A percentile compares a stretch with the other conserved stretches of the same genome.
These are phyloP conservation scores for Chauna torquata DNA, from an alignment of 2,113 vertebrate species.

Conservation along the genomic window DNA sequence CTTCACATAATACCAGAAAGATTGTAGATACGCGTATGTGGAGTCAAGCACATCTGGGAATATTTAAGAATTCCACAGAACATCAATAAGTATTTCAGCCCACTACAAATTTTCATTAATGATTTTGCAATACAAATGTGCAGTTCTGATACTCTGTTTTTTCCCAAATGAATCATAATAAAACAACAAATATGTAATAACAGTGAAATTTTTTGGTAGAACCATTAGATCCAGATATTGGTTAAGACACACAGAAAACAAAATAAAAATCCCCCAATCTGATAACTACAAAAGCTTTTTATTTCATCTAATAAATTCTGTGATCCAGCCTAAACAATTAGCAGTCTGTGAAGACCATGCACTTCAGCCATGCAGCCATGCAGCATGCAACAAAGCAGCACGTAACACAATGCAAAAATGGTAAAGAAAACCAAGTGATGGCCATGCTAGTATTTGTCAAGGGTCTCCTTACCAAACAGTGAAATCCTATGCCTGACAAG, in stretches of 20 bases:
- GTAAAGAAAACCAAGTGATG: conserved; percentile 75
- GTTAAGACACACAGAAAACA: neutral
- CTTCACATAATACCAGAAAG: neutral
- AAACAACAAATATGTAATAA: neutral
- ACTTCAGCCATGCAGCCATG: conserved; percentile 72
- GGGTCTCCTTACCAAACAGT: conserved; percentile 95
- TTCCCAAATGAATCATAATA: neutral
- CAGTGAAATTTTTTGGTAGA: neutral
- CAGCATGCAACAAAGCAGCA: conserved; percentile 74
- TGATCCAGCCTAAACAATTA: conserved; percentile 26
- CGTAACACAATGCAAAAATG: conserved; percentile 66
- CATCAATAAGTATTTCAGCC: conserved; percentile 4
- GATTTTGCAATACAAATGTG: neutral
- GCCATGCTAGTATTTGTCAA: conserved; percentile 77
- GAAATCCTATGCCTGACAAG: conserved; percentile 99
- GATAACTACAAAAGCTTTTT: neutral
- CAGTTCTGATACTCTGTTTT: neutral
- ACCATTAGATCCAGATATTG: conserved; percentile 3
- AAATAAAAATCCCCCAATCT: neutral
- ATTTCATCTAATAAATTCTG: neutral
- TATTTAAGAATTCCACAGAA: neutral
- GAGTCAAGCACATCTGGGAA: conserved; percentile 11
- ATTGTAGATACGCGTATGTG: conserved; percentile 28
- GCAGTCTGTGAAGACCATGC: conserved; percentile 61
- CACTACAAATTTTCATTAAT: neutral